phyloP scores from a whole-genome alignment of 1,140 invertebrate species.

The Contarinia nasturtii region DNA sequence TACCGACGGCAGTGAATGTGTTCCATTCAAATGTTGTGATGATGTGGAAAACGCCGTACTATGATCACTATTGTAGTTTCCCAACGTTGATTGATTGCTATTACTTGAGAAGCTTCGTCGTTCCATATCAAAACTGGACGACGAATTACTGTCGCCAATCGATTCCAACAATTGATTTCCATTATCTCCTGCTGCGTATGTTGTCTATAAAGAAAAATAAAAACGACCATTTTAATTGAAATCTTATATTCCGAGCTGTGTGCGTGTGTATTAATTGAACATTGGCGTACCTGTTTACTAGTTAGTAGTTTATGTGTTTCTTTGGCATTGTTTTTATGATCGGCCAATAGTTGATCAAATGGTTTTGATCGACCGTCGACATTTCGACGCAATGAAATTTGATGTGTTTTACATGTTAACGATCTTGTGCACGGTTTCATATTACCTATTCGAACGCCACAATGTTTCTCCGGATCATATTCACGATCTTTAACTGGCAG shows the following conservation, averaged over 20 bases:
- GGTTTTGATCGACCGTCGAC: constrained; percentile 54
- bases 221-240: too few relatives aligned
- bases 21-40: too few relatives aligned
- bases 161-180: neutral
- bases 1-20: too few relatives aligned
- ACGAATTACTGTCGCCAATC: constrained; percentile 1
- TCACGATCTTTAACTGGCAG: constrained; percentile 33
- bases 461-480: constrained; percentile 65
- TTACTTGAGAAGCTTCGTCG: neutral
- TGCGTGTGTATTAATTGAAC: neutral
- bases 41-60: too few relatives aligned
- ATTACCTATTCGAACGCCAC: constrained; percentile 40
- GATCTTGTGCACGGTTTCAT: constrained; percentile 56
- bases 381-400: constrained; percentile 47
- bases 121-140: constrained; percentile 3
- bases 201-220: neutral
- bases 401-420: constrained; percentile 68
- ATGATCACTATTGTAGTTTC: too few relatives aligned
- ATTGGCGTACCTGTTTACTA: neutral
- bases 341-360: constrained; percentile 60
- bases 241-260: too few relatives aligned
- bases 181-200: neutral
- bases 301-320: neutral
- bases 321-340: constrained; percentile 48
- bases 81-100: too few relatives aligned